Evolutionary conservation across 1,140 invertebrate genomes (phyloP).

Genomic region (Tachypleus tridentatus): DNA sequence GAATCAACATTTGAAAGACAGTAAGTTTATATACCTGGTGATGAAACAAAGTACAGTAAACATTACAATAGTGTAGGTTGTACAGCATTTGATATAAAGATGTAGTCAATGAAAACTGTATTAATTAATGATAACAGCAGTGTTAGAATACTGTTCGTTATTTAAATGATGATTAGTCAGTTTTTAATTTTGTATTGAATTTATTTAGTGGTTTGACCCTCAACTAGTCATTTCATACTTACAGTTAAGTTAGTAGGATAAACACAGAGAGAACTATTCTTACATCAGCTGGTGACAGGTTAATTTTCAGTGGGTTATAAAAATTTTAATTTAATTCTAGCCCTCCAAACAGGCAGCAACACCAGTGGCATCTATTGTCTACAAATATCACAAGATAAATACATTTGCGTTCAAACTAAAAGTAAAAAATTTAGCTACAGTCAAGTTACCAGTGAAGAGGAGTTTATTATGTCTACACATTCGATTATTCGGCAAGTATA

Average conservation of each 20-base stretch:
- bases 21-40: slow-evolving; percentile 10
- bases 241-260: background rate
- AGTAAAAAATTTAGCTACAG: slow-evolving; percentile 67
- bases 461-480: slow-evolving; percentile 85
- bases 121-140: too few relatives aligned
- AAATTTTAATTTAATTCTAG: slow-evolving; percentile 23
- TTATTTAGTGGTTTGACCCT: too few relatives aligned
- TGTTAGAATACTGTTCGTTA: too few relatives aligned
- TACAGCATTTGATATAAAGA: too few relatives aligned
- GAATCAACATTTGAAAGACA: slow-evolving; percentile 56
- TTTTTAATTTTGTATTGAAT: too few relatives aligned
- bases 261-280: background rate
- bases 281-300: background rate
- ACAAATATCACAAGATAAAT: slow-evolving; percentile 57
- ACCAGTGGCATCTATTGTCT: slow-evolving; percentile 65
- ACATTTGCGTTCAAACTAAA: slow-evolving; percentile 73
- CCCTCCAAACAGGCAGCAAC: slow-evolving; percentile 49
- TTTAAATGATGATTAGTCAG: too few relatives aligned
- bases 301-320: background rate
- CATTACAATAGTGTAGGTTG: too few relatives aligned
- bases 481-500: slow-evolving; percentile 50
- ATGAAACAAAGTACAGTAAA: background rate
- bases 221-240: too few relatives aligned
- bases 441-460: slow-evolving; percentile 48
- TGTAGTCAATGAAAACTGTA: too few relatives aligned